Percentiles rank a stretch among this genome's conserved stretches.
Evolutionary conservation across 2,888 invertebrate genomes (phyloP).

Genomic region (Agriopis aurantiaria): DNA sequence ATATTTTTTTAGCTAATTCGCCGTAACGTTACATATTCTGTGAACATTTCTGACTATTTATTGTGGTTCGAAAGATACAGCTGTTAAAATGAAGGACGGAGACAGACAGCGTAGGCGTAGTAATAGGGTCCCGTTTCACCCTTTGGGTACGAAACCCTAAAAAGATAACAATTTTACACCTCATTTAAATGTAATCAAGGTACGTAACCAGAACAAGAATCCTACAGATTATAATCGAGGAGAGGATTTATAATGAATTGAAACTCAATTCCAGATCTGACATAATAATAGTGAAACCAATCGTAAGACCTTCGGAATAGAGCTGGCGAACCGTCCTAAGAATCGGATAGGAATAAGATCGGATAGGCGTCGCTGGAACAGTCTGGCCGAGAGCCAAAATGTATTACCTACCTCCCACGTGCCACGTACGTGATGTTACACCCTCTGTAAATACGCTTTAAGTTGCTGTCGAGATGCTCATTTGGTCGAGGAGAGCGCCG

Average conservation of each 20-base stretch:
- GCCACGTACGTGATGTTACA: conserved; percentile 52
- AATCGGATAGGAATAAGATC: conserved; percentile 61
- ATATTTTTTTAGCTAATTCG: no score
- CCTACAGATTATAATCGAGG: conserved; percentile 25
- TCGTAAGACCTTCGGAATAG: conserved; percentile 53
- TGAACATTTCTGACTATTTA: no score
- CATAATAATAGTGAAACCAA: conserved; percentile 56
- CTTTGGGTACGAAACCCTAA: no score
- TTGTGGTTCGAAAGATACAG: no score
- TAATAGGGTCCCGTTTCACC: no score
- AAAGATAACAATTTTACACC: no score
- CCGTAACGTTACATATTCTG: no score
- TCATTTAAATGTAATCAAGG: not conserved
- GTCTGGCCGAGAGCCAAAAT: conserved; percentile 59
- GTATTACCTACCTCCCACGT: conserved; percentile 57
- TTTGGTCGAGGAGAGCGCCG: conserved; percentile 30
- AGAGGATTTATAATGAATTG: conserved; percentile 41
- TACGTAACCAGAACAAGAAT: not conserved
- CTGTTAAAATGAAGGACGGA: no score
- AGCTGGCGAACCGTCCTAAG: conserved; percentile 52
- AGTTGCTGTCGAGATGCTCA: conserved; percentile 44
- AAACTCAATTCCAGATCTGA: conserved; percentile 47
- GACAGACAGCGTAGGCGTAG: no score
- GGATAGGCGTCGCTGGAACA: conserved; percentile 53
- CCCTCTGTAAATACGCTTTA: conserved; percentile 48